Base-by-base conservation (phyloP, 2,113 vertebrate species). In the Solenodon paradoxus region DNA sequence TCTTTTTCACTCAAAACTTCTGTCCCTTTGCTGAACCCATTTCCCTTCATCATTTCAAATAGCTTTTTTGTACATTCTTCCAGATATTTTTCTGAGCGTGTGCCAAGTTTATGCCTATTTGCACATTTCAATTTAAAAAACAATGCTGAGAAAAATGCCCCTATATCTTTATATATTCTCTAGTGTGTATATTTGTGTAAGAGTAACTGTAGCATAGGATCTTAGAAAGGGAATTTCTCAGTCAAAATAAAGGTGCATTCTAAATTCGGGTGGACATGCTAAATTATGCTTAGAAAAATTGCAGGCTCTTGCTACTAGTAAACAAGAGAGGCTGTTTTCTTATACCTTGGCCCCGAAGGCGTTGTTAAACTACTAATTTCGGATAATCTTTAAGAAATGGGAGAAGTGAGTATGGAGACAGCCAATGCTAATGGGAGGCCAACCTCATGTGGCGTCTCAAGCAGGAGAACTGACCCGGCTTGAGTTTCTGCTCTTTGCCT, bases 301-400 rank as follows among this genome's bases (percentile, higher is more conserved):
- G 7, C 74, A 86, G 28, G 47, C 24, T 91, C 20, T 2, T 1
- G 59, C 4, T 82, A 12, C 9, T 19, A 72, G 42, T 75, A 94
- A 82, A 82, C 19, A 57, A 57, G 30, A 95, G 28, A 38, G 22
- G 85, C 24, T 51, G 0, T 92, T 96, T 94, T 42, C 86, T 95
- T 90, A 89, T 55, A 74, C 32, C 3, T 2, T 66, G 71, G 78
- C 26, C 49, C 93, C 55, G 59, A 72, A 95, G 78, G 8, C 28
- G 61, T 87, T 95, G 95, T 66, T 90, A 92, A 69, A 75, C 32
- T 53, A 71, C 17, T 74, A 59, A 57, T 87, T 96, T 93, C 92
- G 90, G 84, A 9, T 47, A 20, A 84, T 84, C 45, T 71, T 92
- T 51, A 91, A 78, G 63, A 89, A 82, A 79, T n/a, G n/a, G n/a